Base-by-base conservation (phyloP, 1,140 invertebrate species). In the Luehdorfia chinensis region DNA sequence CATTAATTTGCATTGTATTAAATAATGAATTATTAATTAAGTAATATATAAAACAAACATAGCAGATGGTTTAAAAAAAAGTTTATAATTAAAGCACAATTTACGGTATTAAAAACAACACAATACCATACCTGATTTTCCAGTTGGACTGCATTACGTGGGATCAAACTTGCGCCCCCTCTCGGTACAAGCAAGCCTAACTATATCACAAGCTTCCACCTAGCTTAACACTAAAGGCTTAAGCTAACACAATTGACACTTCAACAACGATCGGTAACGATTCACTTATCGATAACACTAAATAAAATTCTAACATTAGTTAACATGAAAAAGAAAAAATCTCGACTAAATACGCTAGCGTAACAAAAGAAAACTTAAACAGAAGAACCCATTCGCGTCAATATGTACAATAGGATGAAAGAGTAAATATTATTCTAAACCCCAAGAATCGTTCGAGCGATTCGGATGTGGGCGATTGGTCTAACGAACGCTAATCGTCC, bases 241-340 rank as follows among this genome's bases (percentile, higher is more conserved):
- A 75, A 51, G 55, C 60, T 76, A 75, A 76, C 75, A 75, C 77
- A 80, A 84, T 81, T 78, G 74, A 81, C 78, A 80, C 61, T 72
- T 71, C 69, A 74, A 79, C 74, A 78, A 76, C 63, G 62, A 77
- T 70, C 67, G 73, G 75, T 83, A 84, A 79, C 75, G 49, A 57
- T 70, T 66, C 70, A 65, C 63, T 72, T 75, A 69, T 44, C 51
- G 37, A 64, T 59, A 74, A 69, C 66, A 62, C 73, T 75, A 78
- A 78, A 83, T 83, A 85, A 81, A 83, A 77, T 54, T 79, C 67
- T 83, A 80, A 77, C 73, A 84, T 75, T 80, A 83, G 66, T 83
- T 81, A 85, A 83, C 78, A 77, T 73, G 59, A 76, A 70, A 73
- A 55, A 59, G 70, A 62, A 75, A 71, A 77, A 72, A 76, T 78